Evolutionary conservation across 2,113 vertebrate species (phyloP).

Genomic region (Gambusia affinis): DNA sequence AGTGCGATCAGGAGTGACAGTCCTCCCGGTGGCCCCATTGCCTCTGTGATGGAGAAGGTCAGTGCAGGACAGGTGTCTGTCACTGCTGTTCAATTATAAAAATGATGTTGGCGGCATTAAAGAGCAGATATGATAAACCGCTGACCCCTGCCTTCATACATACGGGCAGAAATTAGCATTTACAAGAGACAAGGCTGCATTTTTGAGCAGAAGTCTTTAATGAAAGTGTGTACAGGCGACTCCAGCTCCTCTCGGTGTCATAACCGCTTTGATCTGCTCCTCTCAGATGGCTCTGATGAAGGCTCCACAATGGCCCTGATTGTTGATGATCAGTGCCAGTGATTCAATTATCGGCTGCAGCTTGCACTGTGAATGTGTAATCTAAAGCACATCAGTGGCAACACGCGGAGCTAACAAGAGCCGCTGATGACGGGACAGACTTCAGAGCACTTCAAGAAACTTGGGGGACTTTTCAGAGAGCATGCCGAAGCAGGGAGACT

Average conservation of each 20-base stretch:
- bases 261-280: slow-evolving; percentile 26
- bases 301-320: slow-evolving; percentile 30
- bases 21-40: slow-evolving; percentile 24
- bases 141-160: background rate
- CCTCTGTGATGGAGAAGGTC: slow-evolving; percentile 45
- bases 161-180: background rate
- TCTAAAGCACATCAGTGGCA: slow-evolving; percentile 35
- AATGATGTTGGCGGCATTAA: background rate
- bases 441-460: slow-evolving; percentile 17
- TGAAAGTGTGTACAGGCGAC: background rate
- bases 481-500: background rate
- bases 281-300: slow-evolving; percentile 32
- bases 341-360: slow-evolving; percentile 52
- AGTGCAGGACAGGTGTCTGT: slow-evolving; percentile 42
- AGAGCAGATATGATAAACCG: background rate
- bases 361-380: slow-evolving; percentile 20
- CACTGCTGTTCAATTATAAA: slow-evolving; percentile 12
- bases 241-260: slow-evolving; percentile 7
- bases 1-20: slow-evolving; percentile 47
- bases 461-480: slow-evolving; percentile 22
- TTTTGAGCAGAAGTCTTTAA: slow-evolving; percentile 9
- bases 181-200: background rate
- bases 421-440: slow-evolving; percentile 17
- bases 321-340: slow-evolving; percentile 45
- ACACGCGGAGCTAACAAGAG: slow-evolving; percentile 14